Evolutionary conservation across 1,140 invertebrate genomes (phyloP), one percentile per base, ranked within the genome.

Genomic region (Limonius californicus): DNA sequence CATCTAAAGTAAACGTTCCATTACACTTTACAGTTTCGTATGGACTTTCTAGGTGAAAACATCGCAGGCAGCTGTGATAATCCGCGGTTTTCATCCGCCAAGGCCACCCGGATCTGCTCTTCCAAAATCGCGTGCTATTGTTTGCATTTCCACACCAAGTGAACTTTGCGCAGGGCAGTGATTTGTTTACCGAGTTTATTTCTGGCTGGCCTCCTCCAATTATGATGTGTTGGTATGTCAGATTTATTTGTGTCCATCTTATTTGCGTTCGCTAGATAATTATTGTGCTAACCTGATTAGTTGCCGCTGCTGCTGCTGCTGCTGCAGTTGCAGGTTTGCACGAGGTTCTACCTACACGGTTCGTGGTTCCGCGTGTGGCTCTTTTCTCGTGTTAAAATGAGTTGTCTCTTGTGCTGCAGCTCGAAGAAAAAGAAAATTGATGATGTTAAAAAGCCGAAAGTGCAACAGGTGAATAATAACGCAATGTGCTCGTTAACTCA

Each of bases 161-260:
- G 45, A 50, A 50, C 45, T 50, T 50, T 50, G 45, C 45, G 45
- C 45, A 39, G 45, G 45, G 45, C 45, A 50, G 45, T 50, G 45
- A 50, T 50, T 50, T 50, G 45, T 50, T 50, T 50, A 50, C 16
- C 3, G 20, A 50, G 45, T 18, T 14, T 50, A 50, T 50, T 50
- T 50, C 45, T 50, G 45, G 45, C 19, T 50, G 45, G 45, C 45
- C 45, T 18, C 45, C 45, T 50, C 45, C 45, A 50, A 50, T 50
- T 19, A 50, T 50, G 45, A 50, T 50, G 45, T 50, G 45, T 16
- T 50, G 45, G 45, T 50, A 50, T 50, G 45, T 50, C 45, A 50
- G 45, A 19, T 50, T 19, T 50, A 50, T 50, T 50, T 50, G 45
- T 50, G 16, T 50, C 45, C 45, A 50, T 18, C 45, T 16, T 21